These are phyloP conservation scores for Laticauda colubrina DNA, from an alignment of 2,113 vertebrate genomes.

Conservation along the genomic window DNA sequence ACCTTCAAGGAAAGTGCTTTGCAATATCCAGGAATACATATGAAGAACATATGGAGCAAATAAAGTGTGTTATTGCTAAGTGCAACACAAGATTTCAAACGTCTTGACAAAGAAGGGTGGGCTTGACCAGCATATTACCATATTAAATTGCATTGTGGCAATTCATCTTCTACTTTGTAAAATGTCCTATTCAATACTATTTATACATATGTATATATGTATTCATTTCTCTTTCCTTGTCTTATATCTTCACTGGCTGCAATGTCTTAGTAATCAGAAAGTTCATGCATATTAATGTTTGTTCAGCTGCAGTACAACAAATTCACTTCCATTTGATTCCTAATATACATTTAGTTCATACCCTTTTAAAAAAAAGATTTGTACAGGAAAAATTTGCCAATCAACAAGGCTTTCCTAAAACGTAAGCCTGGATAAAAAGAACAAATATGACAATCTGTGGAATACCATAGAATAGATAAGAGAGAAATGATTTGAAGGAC, in stretches of 20 bases:
- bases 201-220: not conserved
- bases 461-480: not conserved
- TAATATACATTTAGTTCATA: not conserved
- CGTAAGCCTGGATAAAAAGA: not conserved
- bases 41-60: not conserved
- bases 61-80: constrained; percentile 28
- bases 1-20: not conserved
- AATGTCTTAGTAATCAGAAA: not conserved
- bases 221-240: not conserved
- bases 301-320: accelerated
- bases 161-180: not conserved
- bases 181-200: not conserved
- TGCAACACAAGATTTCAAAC: not conserved
- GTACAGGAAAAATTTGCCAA: not conserved
- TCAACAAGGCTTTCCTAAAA: not conserved
- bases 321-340: not conserved
- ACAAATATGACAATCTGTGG: not conserved
- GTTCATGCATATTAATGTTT: not conserved
- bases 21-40: not conserved
- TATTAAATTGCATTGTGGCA: not conserved
- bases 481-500: not conserved
- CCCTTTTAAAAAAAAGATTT: not conserved
- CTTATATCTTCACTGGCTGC: not conserved
- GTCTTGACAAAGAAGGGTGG: not conserved
- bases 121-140: not conserved